phyloP scores from a whole-genome alignment of 92 coral and sea anemone species.

The Porites lobata region DNA sequence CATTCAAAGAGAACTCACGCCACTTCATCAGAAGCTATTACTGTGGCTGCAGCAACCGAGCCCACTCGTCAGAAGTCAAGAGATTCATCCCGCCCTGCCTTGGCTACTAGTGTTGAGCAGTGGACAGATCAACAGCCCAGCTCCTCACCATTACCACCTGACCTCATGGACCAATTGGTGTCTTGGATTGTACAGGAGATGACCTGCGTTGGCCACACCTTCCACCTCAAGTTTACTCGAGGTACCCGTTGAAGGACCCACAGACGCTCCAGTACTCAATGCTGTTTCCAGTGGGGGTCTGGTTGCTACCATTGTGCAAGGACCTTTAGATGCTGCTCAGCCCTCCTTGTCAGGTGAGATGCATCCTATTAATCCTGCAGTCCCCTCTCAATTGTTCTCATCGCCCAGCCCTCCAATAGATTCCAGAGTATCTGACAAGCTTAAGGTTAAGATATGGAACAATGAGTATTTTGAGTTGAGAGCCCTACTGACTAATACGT shows the following conservation, averaged over 20 bases:
- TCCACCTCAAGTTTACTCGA: neutral
- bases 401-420: conserved; percentile 57
- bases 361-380: neutral
- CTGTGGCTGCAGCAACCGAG: no score
- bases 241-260: neutral
- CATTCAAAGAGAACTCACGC: no score
- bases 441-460: conserved; percentile 51
- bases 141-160: neutral
- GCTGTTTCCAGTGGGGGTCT: neutral
- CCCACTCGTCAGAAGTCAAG: no score
- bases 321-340: neutral
- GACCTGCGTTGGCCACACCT: neutral
- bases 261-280: neutral
- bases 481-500: conserved; percentile 10
- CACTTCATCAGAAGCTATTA: no score
- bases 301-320: neutral
- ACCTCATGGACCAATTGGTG: conserved; percentile 8
- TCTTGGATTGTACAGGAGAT: conserved; percentile 18
- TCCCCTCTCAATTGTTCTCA: conserved; percentile 27
- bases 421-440: conserved; percentile 52
- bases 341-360: conserved; percentile 25
- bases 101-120: neutral
- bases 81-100: neutral
- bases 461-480: conserved; percentile 41
- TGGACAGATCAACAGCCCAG: neutral